Conservation (phyloP, 2,888 invertebrate genomes). For the Pinctada fucata region DNA sequence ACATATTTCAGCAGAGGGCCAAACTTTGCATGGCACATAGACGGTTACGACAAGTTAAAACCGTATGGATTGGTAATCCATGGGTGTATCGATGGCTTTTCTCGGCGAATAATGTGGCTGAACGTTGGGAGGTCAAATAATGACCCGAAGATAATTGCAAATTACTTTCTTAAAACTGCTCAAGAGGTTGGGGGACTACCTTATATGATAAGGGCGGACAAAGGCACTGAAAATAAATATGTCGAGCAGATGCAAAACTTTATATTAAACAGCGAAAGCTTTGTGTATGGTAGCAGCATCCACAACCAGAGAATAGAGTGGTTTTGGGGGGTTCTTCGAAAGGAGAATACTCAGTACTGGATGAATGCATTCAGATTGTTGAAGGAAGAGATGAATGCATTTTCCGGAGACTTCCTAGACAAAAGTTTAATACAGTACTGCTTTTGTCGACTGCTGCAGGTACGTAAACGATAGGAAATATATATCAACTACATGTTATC, state of each 20-base stretch:
- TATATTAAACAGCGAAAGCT: constrained; percentile 7
- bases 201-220: constrained; percentile 28
- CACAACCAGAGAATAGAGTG: constrained; percentile 13
- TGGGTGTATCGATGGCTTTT: constrained; percentile 22
- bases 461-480: too few species aligned
- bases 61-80: constrained; percentile 28
- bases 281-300: constrained; percentile 8
- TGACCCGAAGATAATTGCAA: constrained; percentile 15
- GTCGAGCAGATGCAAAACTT: constrained; percentile 18
- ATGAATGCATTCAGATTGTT: constrained; percentile 4
- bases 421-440: not conserved
- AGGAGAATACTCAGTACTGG: constrained; percentile 5
- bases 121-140: constrained; percentile 14
- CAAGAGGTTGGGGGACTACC: constrained; percentile 28
- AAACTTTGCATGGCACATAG: constrained; percentile 23
- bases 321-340: constrained; percentile 14
- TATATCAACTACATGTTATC: too few species aligned
- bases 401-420: not conserved
- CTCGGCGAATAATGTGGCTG: constrained; percentile 17
- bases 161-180: constrained; percentile 29
- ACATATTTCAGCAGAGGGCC: constrained; percentile 6
- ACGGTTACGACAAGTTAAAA: constrained; percentile 26
- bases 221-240: constrained; percentile 35
- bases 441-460: constrained; percentile 3
- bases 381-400: not conserved